A percentile compares a stretch with the other conserved stretches of the same genome.
These are phyloP conservation scores for Eupithecia vulgata DNA, from an alignment of 2,888 invertebrate species.

Conservation along the genomic window DNA sequence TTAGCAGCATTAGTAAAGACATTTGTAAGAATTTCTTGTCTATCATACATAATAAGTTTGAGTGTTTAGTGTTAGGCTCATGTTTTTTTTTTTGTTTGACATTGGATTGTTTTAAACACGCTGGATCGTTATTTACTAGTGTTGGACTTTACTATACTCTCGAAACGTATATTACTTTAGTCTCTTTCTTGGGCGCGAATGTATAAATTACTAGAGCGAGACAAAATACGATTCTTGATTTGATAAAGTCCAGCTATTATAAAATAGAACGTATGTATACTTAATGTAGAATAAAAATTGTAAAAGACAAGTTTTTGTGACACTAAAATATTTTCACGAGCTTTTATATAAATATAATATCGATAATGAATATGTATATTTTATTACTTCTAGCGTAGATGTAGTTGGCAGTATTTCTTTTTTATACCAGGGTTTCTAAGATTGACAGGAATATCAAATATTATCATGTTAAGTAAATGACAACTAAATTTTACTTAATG, in stretches of 20 bases:
- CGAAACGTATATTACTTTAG: background rate
- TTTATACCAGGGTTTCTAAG: conserved; percentile 23
- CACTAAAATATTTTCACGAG: conserved; percentile 76
- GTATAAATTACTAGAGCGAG: background rate
- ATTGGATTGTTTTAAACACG: conserved; percentile 63
- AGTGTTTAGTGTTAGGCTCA: conserved; percentile 66
- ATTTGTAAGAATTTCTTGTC: conserved; percentile 62
- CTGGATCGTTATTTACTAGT: conserved; percentile 57
- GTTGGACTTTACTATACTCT: conserved; percentile 4
- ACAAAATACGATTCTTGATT: background rate
- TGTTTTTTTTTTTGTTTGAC: conserved; percentile 48
- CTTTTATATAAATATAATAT: conserved; percentile 73
- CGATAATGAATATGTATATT: conserved; percentile 69
- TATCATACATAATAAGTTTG: conserved; percentile 59
- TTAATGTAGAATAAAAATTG: conserved; percentile 62
- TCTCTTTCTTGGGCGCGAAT: background rate
- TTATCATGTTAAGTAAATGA: background rate
- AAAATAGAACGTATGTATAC: conserved; percentile 54
- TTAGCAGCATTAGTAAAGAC: conserved; percentile 82
- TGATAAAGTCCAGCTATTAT: conserved; percentile 22
- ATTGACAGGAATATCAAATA: background rate
- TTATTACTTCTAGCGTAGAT: conserved; percentile 77
- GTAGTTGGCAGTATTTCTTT: conserved; percentile 52
- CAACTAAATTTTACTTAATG: background rate
- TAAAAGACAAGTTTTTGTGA: conserved; percentile 81